A percentile compares a stretch with the other conserved stretches of the same genome.
Evolutionary conservation across 2,888 invertebrate species (phyloP).

Genomic region (Amphipoea oculea): DNA sequence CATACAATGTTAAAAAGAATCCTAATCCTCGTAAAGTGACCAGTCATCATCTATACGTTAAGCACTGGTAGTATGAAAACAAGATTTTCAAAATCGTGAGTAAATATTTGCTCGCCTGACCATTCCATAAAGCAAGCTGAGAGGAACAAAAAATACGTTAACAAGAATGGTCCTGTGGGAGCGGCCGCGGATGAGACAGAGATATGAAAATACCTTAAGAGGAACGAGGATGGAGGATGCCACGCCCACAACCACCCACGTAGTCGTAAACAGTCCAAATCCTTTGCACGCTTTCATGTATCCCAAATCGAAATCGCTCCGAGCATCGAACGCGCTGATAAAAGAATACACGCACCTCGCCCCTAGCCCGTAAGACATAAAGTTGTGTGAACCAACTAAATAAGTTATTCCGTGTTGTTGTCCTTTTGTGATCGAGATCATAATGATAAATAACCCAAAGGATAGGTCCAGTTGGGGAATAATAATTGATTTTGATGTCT

Average conservation of each 20-base stretch:
- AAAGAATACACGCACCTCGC: constrained; percentile 75
- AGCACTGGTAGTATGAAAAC: constrained; percentile 85
- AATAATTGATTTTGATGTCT: constrained; percentile 90
- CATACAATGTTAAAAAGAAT: constrained; percentile 45
- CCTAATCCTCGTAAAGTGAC: constrained; percentile 71
- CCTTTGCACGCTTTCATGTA: constrained; percentile 90
- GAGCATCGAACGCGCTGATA: constrained; percentile 78
- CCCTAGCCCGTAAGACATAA: constrained; percentile 73
- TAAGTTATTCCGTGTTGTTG: constrained; percentile 87
- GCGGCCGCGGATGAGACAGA: constrained; percentile 84
- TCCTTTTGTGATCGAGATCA: constrained; percentile 89
- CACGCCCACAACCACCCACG: constrained; percentile 91
- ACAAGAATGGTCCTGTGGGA: constrained; percentile 90
- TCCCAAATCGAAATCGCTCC: constrained; percentile 90
- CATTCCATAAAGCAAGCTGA: constrained; percentile 86
- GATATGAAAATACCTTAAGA: constrained; percentile 66
- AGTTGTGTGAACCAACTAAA: constrained; percentile 79
- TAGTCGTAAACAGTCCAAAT: constrained; percentile 90
- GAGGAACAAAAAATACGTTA: constrained; percentile 89
- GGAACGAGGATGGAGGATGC: constrained; percentile 78
- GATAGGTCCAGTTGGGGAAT: constrained; percentile 87
- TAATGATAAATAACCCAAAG: constrained; percentile 89
- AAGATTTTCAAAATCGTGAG: constrained; percentile 89
- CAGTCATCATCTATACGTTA: constrained; percentile 80
- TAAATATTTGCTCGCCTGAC: constrained; percentile 90